Evolutionary conservation across 2,113 vertebrate species (phyloP), one percentile per base, ranked within the genome.

Genomic region (Cyanistes caeruleus): DNA sequence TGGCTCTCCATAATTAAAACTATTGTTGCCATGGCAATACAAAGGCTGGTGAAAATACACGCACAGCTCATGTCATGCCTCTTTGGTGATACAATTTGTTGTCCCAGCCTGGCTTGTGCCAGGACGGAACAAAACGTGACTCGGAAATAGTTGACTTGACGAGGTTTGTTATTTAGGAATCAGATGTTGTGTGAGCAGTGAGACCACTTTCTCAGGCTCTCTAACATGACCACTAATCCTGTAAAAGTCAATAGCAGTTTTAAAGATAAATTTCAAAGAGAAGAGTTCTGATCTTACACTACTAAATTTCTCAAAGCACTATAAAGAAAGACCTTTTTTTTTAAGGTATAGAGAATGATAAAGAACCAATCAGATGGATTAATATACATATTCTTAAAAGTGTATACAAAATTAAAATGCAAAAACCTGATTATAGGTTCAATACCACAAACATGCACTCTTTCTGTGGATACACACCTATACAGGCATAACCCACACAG

Each of bases 1-100:
- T 74, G 85, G 83, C 48, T 97, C 52, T 94, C 96, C 64, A 23
- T 97, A 97, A 98, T 98, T 97, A 98, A 98, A 98, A 97, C 68
- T 92, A 84, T 75, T 91, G 96, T 97, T 97, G 89, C 95, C 93
- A 97, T 94, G 94, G 96, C 63, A 84, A 98, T 96, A 64, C 59
- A 69, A 94, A 96, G 83, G 69, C 59, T 9, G 12, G n/a, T 76
- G 68, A 73, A 89, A 97, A 95, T 33, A 96, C 8, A 79, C 0
- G 1, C 39, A 84, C 65, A 59, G 82, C 84, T 84, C 85, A 58
- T 56, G 89, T 27, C 90, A 41, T 65, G 62, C 76, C 67, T 95
- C 92, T 91, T 80, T 88, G 80, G 73, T 92, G 91, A 82, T 64
- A 59, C 13, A 62, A 72, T 94, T 86, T 95, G 90, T 77, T 10